A percentile compares a stretch with the other conserved stretches of the same genome.
Evolutionary conservation across 2,113 vertebrate species (phyloP).

Genomic region (Dicrurus megarhynchus): DNA sequence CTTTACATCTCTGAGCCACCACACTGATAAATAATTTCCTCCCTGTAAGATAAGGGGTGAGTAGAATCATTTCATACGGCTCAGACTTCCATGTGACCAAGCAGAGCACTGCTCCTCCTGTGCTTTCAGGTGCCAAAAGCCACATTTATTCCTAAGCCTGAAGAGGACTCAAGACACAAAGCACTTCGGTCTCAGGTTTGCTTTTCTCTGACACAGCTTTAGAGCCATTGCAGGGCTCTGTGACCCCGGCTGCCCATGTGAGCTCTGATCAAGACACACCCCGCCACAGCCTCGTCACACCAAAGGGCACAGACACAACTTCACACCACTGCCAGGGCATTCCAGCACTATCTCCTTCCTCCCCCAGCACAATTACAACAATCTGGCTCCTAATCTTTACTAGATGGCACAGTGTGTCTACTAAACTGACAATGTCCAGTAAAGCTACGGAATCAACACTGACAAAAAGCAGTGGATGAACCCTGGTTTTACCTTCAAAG

Average conservation of each 20-base stretch:
- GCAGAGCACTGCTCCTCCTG: background rate
- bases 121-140: background rate
- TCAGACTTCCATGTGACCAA: background rate
- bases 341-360: background rate
- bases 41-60: background rate
- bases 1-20: background rate
- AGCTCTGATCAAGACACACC: background rate
- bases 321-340: background rate
- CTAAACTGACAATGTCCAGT: background rate
- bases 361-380: background rate
- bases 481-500: background rate
- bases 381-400: background rate
- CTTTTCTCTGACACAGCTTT: background rate
- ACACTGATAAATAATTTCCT: background rate
- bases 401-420: fast-evolving
- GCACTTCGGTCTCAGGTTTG: background rate
- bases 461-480: background rate
- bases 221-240: background rate
- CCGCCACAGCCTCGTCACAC: background rate
- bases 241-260: fast-evolving
- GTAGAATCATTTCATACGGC: background rate
- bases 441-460: background rate
- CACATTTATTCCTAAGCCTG: background rate
- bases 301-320: background rate
- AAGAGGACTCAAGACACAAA: background rate